These are phyloP conservation scores for Phodopus roborovskii DNA, from an alignment of 2,113 vertebrate genomes.

Conservation along the genomic window DNA sequence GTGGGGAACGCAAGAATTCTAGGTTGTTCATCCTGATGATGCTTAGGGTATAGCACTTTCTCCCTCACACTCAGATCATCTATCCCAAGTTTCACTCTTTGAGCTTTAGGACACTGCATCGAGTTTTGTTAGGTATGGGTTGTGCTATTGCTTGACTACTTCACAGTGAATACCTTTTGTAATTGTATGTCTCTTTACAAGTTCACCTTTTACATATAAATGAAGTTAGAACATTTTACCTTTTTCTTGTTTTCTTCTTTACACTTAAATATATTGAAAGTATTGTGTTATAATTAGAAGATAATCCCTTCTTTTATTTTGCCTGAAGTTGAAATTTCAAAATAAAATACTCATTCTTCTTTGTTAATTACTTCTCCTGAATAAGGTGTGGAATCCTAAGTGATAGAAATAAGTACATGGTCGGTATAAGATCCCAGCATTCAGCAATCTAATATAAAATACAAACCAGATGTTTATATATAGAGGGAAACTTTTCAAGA, in stretches of 20 bases:
- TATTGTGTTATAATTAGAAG: not conserved
- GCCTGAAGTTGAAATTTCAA: not conserved
- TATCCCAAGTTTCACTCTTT: not conserved
- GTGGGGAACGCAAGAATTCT: not conserved
- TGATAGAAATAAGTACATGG: not conserved
- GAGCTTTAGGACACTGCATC: rapidly evolving
- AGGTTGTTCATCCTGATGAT: not conserved
- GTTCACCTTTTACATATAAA: not conserved
- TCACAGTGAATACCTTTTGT: not conserved
- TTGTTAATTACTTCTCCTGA: not conserved
- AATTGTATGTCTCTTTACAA: not conserved
- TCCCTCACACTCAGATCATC: not conserved
- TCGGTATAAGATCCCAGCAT: not conserved
- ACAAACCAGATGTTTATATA: not conserved
- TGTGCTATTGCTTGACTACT: not conserved
- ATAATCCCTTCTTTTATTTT: not conserved
- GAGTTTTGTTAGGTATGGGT: not conserved
- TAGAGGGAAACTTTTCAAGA: not conserved
- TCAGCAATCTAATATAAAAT: not conserved
- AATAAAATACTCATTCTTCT: not conserved
- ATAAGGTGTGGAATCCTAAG: rapidly evolving
- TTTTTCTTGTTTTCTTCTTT: not conserved
- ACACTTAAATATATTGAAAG: not conserved
- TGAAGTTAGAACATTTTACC: not conserved
- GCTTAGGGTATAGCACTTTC: rapidly evolving